A percentile compares a stretch with the other conserved stretches of the same genome.
Evolutionary conservation across 2,113 vertebrate genomes (phyloP).

Genomic region (Himantopus leucocephalus): DNA sequence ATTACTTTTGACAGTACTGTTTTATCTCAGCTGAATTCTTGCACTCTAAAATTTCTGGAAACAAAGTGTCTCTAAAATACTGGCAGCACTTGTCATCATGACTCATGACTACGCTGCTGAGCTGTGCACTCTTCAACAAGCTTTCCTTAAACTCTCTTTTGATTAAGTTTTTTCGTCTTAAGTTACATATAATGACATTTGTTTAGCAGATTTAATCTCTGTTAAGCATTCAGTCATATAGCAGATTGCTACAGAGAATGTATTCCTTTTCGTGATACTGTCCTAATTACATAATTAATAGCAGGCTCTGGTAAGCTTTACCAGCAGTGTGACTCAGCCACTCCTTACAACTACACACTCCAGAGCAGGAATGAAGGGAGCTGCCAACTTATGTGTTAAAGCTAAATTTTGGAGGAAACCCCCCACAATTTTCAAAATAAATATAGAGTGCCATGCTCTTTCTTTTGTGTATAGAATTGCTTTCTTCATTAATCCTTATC

Average conservation of each 20-base stretch:
- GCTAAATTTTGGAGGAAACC: not conserved
- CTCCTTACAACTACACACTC: rapidly evolving
- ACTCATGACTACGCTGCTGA: not conserved
- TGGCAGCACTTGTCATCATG: not conserved
- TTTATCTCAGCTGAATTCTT: not conserved
- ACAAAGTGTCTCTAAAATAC: not conserved
- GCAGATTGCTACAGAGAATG: not conserved
- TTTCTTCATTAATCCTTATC: not conserved
- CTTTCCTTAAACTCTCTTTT: not conserved
- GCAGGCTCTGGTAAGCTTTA: not conserved
- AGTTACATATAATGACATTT: not conserved
- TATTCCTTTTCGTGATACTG: not conserved
- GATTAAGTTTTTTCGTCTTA: not conserved
- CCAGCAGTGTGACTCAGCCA: not conserved
- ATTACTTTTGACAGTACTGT: not conserved
- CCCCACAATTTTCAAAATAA: not conserved
- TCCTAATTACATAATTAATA: not conserved
- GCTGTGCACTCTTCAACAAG: not conserved
- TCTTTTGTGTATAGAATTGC: not conserved
- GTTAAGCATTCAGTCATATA: not conserved
- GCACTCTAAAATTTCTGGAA: not conserved
- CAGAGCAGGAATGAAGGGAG: not conserved
- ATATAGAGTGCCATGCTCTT: not conserved
- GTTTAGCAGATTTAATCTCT: not conserved
- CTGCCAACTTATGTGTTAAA: not conserved